Percentiles rank a stretch among this genome's conserved stretches.
Conservation (phyloP, 2,888 invertebrate species). For the Eristalis arbustorum region DNA sequence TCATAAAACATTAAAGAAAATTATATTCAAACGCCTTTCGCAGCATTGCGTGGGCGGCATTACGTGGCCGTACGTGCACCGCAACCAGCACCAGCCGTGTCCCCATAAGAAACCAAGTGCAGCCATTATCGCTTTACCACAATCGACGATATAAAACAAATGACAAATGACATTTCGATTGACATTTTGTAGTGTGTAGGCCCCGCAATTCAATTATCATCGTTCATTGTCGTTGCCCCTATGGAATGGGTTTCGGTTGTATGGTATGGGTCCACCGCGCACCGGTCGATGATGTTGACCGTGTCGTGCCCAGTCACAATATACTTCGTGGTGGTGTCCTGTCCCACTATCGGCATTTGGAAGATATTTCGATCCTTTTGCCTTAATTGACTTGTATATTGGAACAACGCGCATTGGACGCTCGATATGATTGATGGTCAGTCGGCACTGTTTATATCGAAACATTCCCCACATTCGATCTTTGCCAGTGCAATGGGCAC, state of each 20-base stretch:
- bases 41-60: not conserved
- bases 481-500: constrained; percentile 22
- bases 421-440: constrained; percentile 70
- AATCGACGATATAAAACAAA: constrained; percentile 69
- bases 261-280: not conserved
- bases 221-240: constrained; percentile 66
- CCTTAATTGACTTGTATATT: constrained; percentile 71
- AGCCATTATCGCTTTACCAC: constrained; percentile 70
- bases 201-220: constrained; percentile 71
- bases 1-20: constrained; percentile 17
- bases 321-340: constrained; percentile 68
- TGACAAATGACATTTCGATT: constrained; percentile 69
- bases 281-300: not conserved
- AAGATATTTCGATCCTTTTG: constrained; percentile 69
- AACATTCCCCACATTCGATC: constrained; percentile 68
- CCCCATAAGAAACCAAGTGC: constrained; percentile 68
- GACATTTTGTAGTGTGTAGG: constrained; percentile 70
- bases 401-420: constrained; percentile 71
- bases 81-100: constrained; percentile 35
- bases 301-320: not conserved
- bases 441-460: constrained; percentile 70
- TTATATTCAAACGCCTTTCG: constrained; percentile 24
- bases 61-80: not conserved
- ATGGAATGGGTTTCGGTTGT: constrained; percentile 17
- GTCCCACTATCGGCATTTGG: constrained; percentile 67